Percentiles rank a stretch among this genome's conserved stretches.
These are phyloP conservation scores for Erebia aethiops DNA, from an alignment of 2,888 invertebrate species.

Conservation along the genomic window DNA sequence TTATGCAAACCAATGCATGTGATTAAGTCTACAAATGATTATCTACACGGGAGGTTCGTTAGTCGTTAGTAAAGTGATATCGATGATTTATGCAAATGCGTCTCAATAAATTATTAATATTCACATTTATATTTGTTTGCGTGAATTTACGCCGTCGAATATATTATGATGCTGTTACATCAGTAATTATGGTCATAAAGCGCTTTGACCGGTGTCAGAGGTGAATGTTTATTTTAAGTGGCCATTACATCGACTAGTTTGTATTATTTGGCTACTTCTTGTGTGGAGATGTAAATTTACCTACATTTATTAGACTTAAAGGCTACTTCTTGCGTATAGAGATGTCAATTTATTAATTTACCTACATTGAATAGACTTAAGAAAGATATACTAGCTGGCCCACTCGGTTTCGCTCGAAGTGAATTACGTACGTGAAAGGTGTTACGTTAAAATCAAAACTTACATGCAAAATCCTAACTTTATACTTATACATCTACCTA, in stretches of 20 bases:
- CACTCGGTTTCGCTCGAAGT: no score
- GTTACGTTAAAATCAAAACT: no score
- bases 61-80: constrained; percentile 10
- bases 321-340: constrained; percentile 6
- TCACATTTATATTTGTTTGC: constrained; percentile 30
- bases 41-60: constrained; percentile 21
- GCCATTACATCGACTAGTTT: constrained; percentile 14
- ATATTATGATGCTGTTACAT: constrained; percentile 17
- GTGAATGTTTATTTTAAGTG: constrained; percentile 29
- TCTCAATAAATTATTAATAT: constrained; percentile 32
- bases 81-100: constrained; percentile 33
- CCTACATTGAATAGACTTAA: not conserved
- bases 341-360: not conserved
- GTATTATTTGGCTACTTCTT: constrained; percentile 17
- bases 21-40: constrained; percentile 16
- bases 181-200: constrained; percentile 32
- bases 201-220: constrained; percentile 29
- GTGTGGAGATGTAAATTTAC: not conserved
- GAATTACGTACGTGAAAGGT: no score
- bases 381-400: no score
- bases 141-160: constrained; percentile 28
- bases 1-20: constrained; percentile 6
- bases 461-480: no score
- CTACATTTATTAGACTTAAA: not conserved
- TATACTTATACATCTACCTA: no score